Evolutionary conservation across 2,797 vertebrate genomes (phyloP).

Genomic region (Cryptoprocta ferox): DNA sequence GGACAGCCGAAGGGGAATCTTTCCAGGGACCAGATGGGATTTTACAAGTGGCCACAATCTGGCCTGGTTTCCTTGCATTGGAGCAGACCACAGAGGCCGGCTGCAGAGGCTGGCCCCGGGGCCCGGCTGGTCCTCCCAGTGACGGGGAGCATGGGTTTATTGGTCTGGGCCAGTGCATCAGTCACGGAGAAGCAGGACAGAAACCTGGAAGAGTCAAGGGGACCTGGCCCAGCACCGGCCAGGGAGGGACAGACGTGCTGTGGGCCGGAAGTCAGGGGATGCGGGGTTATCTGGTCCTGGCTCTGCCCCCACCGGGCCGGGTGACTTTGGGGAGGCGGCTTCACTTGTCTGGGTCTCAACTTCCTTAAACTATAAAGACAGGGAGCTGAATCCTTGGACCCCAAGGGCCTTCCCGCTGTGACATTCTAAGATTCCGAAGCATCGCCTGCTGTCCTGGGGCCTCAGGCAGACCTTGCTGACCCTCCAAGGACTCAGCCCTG

Average conservation of each 20-base stretch:
- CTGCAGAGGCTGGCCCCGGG: neutral
- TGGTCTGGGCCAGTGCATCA: neutral
- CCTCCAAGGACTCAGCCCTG: neutral
- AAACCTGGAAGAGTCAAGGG: neutral
- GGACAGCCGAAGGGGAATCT: slow-evolving; percentile 46
- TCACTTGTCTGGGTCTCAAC: neutral
- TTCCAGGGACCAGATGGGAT: slow-evolving; percentile 73
- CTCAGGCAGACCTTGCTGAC: neutral
- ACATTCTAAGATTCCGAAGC: neutral
- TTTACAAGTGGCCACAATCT: slow-evolving; percentile 65
- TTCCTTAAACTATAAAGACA: neutral
- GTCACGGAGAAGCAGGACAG: slow-evolving; percentile 16
- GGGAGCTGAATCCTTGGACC: neutral
- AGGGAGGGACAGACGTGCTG: neutral
- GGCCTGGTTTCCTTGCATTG: slow-evolving; percentile 44
- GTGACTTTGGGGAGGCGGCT: neutral
- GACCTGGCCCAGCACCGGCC: neutral
- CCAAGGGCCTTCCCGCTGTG: neutral
- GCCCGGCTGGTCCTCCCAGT: neutral
- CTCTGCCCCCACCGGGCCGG: neutral
- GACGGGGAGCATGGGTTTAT: neutral
- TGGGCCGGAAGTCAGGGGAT: neutral
- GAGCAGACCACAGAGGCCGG: neutral
- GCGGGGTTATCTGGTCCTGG: neutral
- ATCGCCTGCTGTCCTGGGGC: neutral